Percentiles rank a stretch among this genome's conserved stretches.
phyloP scores from a whole-genome alignment of 2,113 vertebrate genomes.

The Oncorhynchus tshawytscha region DNA sequence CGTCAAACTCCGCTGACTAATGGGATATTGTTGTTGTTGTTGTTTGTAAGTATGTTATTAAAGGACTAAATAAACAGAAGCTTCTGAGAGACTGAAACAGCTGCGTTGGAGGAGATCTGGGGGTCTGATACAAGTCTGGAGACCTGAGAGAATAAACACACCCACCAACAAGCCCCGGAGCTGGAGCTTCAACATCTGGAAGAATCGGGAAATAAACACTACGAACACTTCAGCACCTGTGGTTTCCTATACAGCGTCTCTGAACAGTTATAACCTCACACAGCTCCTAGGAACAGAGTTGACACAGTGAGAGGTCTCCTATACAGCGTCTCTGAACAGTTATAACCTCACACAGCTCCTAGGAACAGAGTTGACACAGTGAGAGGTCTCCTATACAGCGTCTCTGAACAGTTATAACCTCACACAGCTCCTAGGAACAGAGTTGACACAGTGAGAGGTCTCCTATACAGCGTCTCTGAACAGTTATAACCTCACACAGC shows the following conservation, averaged over 20 bases:
- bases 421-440: neutral
- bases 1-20: slow-evolving; percentile 22
- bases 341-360: neutral
- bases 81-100: neutral
- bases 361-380: neutral
- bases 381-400: neutral
- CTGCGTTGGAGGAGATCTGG: neutral
- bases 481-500: neutral
- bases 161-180: too few species aligned
- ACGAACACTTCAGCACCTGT: slow-evolving; percentile 1
- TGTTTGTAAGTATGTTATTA: neutral
- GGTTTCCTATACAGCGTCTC: neutral
- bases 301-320: neutral
- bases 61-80: neutral
- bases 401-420: neutral
- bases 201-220: neutral
- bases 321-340: neutral
- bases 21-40: slow-evolving; percentile 18
- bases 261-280: neutral
- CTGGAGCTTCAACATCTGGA: neutral
- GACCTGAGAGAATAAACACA: neutral
- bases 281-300: neutral
- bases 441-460: neutral
- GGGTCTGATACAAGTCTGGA: neutral
- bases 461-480: neutral